Base-by-base conservation (phyloP, 2,797 vertebrate species). In the Sternotherus odoratus region DNA sequence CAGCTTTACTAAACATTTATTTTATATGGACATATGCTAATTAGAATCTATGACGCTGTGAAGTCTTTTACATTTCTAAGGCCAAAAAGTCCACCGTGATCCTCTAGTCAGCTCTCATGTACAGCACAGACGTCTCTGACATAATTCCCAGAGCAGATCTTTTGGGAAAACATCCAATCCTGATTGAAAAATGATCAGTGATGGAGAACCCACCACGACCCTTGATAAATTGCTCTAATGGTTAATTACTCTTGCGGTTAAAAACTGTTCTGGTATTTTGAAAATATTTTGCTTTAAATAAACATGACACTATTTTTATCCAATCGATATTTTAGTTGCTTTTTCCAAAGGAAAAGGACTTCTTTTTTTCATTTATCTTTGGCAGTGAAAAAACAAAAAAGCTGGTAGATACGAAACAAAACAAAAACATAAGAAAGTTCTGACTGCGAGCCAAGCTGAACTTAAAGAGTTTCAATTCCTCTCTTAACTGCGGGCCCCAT, bases 1-100 rank as follows among this genome's bases (percentile, higher is more conserved):
- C 94, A 93, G 84, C 57, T 88, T 46, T 69, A 48, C 89, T 90
- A 93, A 72, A 63, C 89, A 74, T 66, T 36, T 51, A 51, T 88
- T 85, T 88, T 46, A 39, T 23, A 90, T n/a, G 23, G 88, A 6
- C 75, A 82, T 46, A 26, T 79, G 90, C 39, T 79, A 88, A 77
- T 30, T 43, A 57, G 39, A 24, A 30, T 57, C 56, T 30, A 57
- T 30, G 28, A 33, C 28, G 33, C 30, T 16, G 28, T 60, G 57
- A 60, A 28, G 13, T 60, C 12, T 60, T 60, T 60, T 60, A 60
- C 57, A 60, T 60, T 15, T 39, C 60, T 39, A 39, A 36, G 21
- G 63, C 19, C 63, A 66, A 36, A 66, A 66, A n/a, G n/a, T 36
- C 19, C 19, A 21, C 19, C 10, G 21, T 39, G 63, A 69, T 36